Evolutionary conservation across 2,888 invertebrate species (phyloP).

Genomic region (Agriotes lineatus): DNA sequence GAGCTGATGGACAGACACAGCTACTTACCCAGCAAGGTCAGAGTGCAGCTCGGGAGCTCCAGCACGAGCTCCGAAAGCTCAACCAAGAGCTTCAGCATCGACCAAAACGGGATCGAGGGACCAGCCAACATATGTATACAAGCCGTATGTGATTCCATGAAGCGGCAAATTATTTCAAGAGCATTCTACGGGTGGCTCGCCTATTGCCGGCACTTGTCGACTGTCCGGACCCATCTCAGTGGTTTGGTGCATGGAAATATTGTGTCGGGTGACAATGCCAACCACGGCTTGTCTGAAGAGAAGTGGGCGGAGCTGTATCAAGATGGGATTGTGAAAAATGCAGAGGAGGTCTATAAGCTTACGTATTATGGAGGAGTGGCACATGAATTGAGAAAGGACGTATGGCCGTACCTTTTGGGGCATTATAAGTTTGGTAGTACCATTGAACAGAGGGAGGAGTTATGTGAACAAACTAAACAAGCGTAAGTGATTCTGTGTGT

Average conservation of each 20-base stretch:
- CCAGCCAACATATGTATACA: conserved; percentile 63
- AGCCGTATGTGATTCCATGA: conserved; percentile 94
- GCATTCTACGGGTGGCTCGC: conserved; percentile 98
- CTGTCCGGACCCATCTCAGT: conserved; percentile 91
- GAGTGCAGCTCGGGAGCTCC: conserved; percentile 72
- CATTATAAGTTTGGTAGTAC: conserved; percentile 87
- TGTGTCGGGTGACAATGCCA: conserved; percentile 74
- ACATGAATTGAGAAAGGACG: conserved; percentile 79
- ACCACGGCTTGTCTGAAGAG: conserved; percentile 80
- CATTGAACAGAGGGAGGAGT: conserved; percentile 73
- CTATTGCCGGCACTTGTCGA: conserved; percentile 92
- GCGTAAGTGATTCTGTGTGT: conserved; percentile 58
- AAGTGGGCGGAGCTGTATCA: conserved; percentile 79
- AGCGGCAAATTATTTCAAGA: conserved; percentile 92
- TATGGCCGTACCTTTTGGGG: conserved; percentile 91
- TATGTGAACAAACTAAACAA: conserved; percentile 77
- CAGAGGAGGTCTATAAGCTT: conserved; percentile 82
- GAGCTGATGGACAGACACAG: conserved; percentile 74
- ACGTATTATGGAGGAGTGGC: conserved; percentile 91
- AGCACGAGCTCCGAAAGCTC: conserved; percentile 79
- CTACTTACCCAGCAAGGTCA: conserved; percentile 63
- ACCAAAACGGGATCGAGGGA: conserved; percentile 64
- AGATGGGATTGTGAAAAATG: conserved; percentile 73
- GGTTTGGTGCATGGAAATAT: conserved; percentile 86
- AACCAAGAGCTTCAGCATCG: conserved; percentile 67